Base-by-base conservation (phyloP, 2,888 invertebrate species). In the Frankliniella intonsa region DNA sequence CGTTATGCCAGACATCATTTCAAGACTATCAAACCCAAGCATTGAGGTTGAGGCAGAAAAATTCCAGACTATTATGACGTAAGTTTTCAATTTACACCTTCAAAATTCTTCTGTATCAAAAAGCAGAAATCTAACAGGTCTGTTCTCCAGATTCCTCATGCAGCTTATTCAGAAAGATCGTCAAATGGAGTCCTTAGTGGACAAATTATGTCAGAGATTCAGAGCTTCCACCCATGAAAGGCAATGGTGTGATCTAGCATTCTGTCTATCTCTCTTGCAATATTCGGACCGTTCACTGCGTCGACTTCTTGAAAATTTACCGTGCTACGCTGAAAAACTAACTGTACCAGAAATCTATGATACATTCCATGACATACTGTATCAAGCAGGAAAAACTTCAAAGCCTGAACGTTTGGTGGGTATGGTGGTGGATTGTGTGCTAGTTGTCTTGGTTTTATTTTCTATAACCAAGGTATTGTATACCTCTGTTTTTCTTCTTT, bases 1-100 rank as follows among this genome's bases (percentile, higher is more conserved):
- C 87, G 93, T 96, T 0, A 91, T 99, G 89, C 97, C 98, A 0
- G 98, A 98, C 86, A 96, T 99, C 84, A 95, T 98, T 85, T 96
- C 97, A 7, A 91, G 95, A 83, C 89, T 98, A 76, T 94, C 95
- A 83, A 94, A 95, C 86, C 91, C 93, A 22, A 76, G 69, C 25
- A 10, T 25, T 11, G 25, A 76, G 5, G 82, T 86, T 2, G 62
- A 84, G 49, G 91, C 91, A 0, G 93, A 94, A 86, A 92, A 93
- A 0, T 97, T 96, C 87, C 91, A 93, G 85, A 89, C 90, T 82
- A 94, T 96, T 84, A 92, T 96, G 90, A 93, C 92, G 92, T 94
- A 88, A 76, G 69, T 76, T 76, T 12, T 9, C 9, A 22, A 69
- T 5, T 69, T 5, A 10, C 25, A 76, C 11, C 12, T 0, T 12